Conservation (phyloP, 2,113 vertebrate species). For the Lepus europaeus region DNA sequence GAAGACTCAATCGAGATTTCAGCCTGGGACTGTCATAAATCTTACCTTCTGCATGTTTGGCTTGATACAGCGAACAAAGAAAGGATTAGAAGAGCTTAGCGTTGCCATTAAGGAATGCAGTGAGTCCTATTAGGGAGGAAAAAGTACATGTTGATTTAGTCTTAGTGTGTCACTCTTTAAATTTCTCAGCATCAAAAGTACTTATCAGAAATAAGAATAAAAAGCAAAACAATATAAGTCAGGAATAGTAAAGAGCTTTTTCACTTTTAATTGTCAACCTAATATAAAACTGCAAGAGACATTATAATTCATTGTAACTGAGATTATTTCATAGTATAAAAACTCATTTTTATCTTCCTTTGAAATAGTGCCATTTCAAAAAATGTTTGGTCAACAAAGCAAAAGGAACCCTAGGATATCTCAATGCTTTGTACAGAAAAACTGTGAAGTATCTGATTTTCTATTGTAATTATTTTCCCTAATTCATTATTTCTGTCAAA, state of each 20-base stretch:
- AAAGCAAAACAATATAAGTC: slow-evolving; percentile 57
- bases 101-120: slow-evolving; percentile 97
- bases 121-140: slow-evolving; percentile 87
- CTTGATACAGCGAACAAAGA: slow-evolving; percentile 98
- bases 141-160: slow-evolving; percentile 40
- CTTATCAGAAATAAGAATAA: background rate
- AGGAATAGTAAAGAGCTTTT: slow-evolving; percentile 33
- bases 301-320: background rate
- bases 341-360: background rate
- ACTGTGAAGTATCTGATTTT: background rate
- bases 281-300: background rate
- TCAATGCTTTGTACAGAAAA: background rate
- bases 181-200: background rate
- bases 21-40: background rate
- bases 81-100: slow-evolving; percentile 95
- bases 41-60: slow-evolving; percentile 97
- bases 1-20: background rate
- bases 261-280: background rate
- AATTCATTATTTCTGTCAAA: background rate
- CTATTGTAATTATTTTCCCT: background rate
- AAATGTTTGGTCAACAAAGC: background rate
- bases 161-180: background rate
- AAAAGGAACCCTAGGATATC: background rate
- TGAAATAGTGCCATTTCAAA: background rate
- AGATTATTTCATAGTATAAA: background rate